Evolutionary conservation across 2,797 vertebrate genomes (phyloP).

Genomic region (Pelochelys cantorii): DNA sequence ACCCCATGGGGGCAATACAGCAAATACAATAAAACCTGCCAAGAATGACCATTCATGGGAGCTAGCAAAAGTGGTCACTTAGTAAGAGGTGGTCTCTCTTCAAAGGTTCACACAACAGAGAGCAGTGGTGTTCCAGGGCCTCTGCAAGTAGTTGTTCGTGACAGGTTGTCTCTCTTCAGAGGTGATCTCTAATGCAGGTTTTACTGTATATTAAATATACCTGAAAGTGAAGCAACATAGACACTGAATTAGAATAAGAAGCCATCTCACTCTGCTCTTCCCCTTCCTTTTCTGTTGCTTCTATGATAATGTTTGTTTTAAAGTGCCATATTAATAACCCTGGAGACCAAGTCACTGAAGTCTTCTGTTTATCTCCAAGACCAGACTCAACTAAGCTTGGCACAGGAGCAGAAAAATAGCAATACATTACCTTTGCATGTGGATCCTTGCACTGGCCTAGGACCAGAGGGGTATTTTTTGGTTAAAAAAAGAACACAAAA

Average conservation of each 20-base stretch:
- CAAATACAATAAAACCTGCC: slow-evolving; percentile 70
- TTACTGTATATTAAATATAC: slow-evolving; percentile 81
- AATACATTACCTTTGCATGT: slow-evolving; percentile 18
- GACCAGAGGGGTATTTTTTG: not conserved
- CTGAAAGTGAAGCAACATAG: slow-evolving; percentile 75
- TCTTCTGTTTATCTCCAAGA: slow-evolving; percentile 12
- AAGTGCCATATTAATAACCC: slow-evolving; percentile 30
- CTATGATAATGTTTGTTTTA: not conserved
- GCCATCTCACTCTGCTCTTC: not conserved
- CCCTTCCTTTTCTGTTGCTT: slow-evolving; percentile 9
- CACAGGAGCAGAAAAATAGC: not conserved
- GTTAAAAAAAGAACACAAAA: not conserved
- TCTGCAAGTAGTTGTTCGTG: not conserved
- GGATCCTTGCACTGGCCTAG: not conserved
- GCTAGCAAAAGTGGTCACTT: not conserved
- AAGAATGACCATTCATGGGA: not conserved
- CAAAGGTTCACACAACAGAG: not conserved
- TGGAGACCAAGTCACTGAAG: slow-evolving; percentile 3
- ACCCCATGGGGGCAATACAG: slow-evolving; percentile 88
- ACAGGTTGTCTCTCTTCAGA: not conserved
- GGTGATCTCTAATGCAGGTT: not conserved
- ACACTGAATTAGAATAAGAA: not conserved
- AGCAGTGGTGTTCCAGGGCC: not conserved
- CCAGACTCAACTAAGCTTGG: slow-evolving; percentile 11
- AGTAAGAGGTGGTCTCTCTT: not conserved